Conservation (phyloP, 1,140 invertebrate species). For the Pseudomyrmex cubaensis region DNA sequence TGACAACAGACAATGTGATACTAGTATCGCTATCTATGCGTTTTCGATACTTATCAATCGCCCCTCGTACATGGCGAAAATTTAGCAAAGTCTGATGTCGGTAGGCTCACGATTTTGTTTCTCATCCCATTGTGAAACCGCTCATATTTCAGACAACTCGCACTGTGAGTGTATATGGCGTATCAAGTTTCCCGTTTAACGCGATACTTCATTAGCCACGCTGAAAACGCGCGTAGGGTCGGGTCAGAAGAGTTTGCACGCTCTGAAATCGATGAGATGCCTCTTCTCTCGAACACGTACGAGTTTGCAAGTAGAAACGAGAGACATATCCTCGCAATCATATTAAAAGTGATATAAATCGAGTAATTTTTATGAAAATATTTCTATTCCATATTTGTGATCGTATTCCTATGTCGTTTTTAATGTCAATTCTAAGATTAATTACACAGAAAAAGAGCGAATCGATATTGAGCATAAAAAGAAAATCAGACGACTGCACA, state of each 20-base stretch:
- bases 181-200: constrained; percentile 79
- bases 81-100: constrained; percentile 44
- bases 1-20: too few species aligned
- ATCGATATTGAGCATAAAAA: constrained; percentile 20
- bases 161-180: constrained; percentile 14
- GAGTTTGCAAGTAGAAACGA: neutral
- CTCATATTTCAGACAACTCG: constrained; percentile 48
- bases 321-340: neutral
- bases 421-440: neutral
- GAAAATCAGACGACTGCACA: neutral
- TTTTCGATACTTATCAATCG: too few species aligned
- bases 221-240: constrained; percentile 67
- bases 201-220: constrained; percentile 80
- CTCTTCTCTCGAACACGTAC: constrained; percentile 2
- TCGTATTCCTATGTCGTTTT: neutral
- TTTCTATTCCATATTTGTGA: neutral
- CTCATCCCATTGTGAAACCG: constrained; percentile 5
- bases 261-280: constrained; percentile 50
- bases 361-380: neutral
- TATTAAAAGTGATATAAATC: neutral
- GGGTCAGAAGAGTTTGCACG: constrained; percentile 55
- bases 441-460: neutral
- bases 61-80: constrained; percentile 22
- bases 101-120: neutral
- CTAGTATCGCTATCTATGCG: too few species aligned